Percentiles rank a stretch among this genome's conserved stretches.
Evolutionary conservation across 2,113 vertebrate species (phyloP).

Genomic region (Corvus moneduloides): DNA sequence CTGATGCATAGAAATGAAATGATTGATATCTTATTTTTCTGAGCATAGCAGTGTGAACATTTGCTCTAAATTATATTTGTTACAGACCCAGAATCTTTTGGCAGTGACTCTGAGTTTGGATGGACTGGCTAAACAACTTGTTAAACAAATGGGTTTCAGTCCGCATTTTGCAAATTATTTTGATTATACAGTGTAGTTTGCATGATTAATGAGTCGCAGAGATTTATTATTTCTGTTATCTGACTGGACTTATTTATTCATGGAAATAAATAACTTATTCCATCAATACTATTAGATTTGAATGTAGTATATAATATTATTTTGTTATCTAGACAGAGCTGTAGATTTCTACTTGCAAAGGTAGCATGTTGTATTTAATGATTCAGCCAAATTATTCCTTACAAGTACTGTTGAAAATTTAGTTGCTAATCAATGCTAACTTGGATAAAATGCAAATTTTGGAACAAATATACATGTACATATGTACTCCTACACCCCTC

Average conservation of each 20-base stretch:
- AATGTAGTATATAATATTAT: background rate
- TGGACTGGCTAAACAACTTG: conserved; percentile 2
- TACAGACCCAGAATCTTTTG: conserved; percentile 21
- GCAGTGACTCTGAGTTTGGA: background rate
- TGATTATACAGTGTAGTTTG: background rate
- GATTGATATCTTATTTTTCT: conserved; percentile 4
- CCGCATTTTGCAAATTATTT: conserved; percentile 9
- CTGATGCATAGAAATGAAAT: background rate
- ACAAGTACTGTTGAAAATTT: background rate
- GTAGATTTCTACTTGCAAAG: background rate
- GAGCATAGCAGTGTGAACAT: background rate
- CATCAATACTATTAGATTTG: background rate
- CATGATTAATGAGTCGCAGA: background rate
- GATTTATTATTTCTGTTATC: background rate
- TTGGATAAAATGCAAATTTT: conserved; percentile 21
- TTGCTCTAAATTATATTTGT: conserved; percentile 16
- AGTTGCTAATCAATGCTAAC: background rate
- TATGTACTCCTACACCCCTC: background rate
- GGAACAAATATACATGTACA: background rate
- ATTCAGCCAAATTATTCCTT: background rate
- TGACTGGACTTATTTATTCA: background rate
- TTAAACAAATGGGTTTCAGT: background rate
- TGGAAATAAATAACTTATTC: background rate
- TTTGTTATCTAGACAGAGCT: background rate
- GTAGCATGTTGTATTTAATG: background rate